Percentiles rank a stretch among this genome's conserved stretches.
Evolutionary conservation across 1,140 invertebrate species (phyloP).

Genomic region (Bombyx mandarina): DNA sequence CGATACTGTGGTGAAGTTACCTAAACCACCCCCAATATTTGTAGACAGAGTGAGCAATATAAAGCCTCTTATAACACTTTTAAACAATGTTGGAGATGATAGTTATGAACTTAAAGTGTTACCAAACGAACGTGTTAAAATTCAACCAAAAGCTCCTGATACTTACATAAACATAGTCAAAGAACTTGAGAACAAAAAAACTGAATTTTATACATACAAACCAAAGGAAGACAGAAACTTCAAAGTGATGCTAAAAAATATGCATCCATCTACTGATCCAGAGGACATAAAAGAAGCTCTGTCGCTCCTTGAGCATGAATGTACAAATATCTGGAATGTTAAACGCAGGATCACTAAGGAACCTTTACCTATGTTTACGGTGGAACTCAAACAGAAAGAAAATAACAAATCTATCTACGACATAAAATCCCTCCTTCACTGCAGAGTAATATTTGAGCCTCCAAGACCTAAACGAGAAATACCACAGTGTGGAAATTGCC

Average conservation of each 20-base stretch:
- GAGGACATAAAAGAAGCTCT: conserved; percentile 12
- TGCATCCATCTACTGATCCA: no score
- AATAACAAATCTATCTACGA: conserved; percentile 22
- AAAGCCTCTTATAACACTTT: no score
- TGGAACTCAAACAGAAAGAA: conserved; percentile 13
- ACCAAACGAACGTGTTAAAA: no score
- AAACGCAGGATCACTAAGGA: conserved; percentile 18
- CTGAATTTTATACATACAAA: conserved; percentile 18
- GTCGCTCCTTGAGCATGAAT: conserved; percentile 8
- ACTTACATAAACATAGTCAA: no score
- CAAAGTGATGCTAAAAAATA: no score
- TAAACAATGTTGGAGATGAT: no score
- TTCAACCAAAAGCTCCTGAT: no score
- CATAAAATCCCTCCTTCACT: conserved; percentile 16
- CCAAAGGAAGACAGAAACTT: conserved; percentile 17
- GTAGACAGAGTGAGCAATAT: no score
- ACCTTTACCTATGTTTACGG: conserved; percentile 14
- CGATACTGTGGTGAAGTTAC: no score
- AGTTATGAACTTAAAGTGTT: no score
- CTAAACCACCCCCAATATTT: no score
- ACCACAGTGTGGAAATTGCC: conserved; percentile 36
- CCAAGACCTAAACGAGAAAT: conserved; percentile 23
- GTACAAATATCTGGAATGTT: conserved; percentile 21
- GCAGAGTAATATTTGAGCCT: conserved; percentile 19
- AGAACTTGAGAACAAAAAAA: no score